These are phyloP conservation scores for Campoplex capitator DNA, from an alignment of 2,888 invertebrate species.

Conservation along the genomic window DNA sequence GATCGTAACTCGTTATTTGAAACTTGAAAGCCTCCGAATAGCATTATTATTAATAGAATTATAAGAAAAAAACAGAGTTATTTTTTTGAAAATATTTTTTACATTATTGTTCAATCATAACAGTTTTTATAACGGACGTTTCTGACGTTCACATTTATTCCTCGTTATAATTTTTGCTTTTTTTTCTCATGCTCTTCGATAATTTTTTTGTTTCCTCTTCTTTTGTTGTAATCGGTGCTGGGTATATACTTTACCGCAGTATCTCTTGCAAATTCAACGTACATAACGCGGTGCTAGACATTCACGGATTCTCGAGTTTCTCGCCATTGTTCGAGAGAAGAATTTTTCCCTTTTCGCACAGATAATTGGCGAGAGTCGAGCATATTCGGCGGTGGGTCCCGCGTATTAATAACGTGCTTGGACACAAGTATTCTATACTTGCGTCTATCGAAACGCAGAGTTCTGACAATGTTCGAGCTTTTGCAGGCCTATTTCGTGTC, in stretches of 20 bases:
- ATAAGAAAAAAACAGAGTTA: neutral
- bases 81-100: too few species aligned
- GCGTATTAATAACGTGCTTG: slow-evolving; percentile 52
- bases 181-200: slow-evolving; percentile 71
- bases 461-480: slow-evolving; percentile 75
- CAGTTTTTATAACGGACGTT: neutral
- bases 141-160: neutral
- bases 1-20: neutral
- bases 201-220: slow-evolving; percentile 36
- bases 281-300: slow-evolving; percentile 38
- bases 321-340: slow-evolving; percentile 79
- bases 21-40: too few species aligned
- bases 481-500: slow-evolving; percentile 34
- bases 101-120: too few species aligned
- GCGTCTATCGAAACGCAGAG: slow-evolving; percentile 77
- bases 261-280: slow-evolving; percentile 42
- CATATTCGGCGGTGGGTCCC: slow-evolving; percentile 55
- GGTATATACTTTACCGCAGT: slow-evolving; percentile 27
- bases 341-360: slow-evolving; percentile 44
- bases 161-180: slow-evolving; percentile 64
- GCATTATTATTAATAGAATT: too few species aligned
- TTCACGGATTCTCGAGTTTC: slow-evolving; percentile 73
- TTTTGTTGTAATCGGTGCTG: slow-evolving; percentile 19
- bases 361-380: slow-evolving; percentile 77
- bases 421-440: slow-evolving; percentile 35